Base-by-base conservation (phyloP, 2,113 vertebrate genomes). In the Canis aureus region DNA sequence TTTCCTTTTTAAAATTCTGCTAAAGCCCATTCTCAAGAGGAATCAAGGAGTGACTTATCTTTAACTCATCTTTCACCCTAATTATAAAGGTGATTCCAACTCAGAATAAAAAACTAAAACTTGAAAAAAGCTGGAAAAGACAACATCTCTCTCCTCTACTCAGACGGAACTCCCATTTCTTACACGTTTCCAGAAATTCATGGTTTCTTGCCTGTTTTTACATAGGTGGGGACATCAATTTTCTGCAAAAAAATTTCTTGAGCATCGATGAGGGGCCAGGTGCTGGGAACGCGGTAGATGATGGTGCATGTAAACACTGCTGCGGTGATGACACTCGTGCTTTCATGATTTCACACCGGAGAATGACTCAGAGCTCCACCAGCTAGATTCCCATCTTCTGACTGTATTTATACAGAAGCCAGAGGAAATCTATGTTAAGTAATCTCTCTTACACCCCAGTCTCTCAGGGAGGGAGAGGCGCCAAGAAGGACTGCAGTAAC, bases 21-120 rank as follows among this genome's bases (percentile, higher is more conserved):
- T 91, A 38, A 84, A 88, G 57, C n/a, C 43, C 32, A 32, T 93
- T 91, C 60, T 86, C 87, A 69, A 94, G 85, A 38, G 60, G 43
- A 94, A 67, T 11, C 23, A 64, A 91, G 38, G 25, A 43, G 32
- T 55, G 49, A 29, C 76, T 25, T 80, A 60, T 60, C 82, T 94
- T 88, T 51, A 82, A 64, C 43, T 76, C 78, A 59, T 27, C 16
- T 94, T 92, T 87, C 20, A 38, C 20, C 8, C 29, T 93, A 49
- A 86, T 82, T 94, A 60, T 55, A 66, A 93, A 85, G 59, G 17
- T 66, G 82, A 81, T 27, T 81, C 35, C 81, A 55, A 67, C 16
- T 59, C 81, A 88, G 3, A 79, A 27, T 55, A 79, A 89, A 94
- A 94, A 59, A 55, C 76, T 64, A 62, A 88, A 89, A 76, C 25